Conservation (phyloP, 2,888 invertebrate genomes). For the Phymatocera aterrima region DNA sequence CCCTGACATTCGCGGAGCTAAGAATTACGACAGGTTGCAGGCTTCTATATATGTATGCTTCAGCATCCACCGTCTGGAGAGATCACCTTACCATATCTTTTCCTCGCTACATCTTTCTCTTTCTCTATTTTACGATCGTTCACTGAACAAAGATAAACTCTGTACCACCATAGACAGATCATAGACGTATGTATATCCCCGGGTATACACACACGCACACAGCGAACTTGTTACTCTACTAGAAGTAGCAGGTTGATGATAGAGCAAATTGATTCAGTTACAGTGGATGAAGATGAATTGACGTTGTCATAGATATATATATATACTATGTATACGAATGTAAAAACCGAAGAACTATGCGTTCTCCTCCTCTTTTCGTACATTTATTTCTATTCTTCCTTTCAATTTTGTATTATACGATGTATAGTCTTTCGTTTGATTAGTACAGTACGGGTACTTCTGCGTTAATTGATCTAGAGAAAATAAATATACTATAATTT, state of each 20-base stretch:
- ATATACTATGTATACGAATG: too few relatives aligned
- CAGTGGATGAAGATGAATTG: constrained; percentile 7
- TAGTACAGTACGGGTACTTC: too few relatives aligned
- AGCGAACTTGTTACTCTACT: not conserved
- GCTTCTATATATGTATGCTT: too few relatives aligned
- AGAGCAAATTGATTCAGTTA: constrained; percentile 26
- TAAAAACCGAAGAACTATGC: too few relatives aligned
- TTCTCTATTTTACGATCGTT: not conserved
- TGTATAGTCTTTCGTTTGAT: too few relatives aligned
- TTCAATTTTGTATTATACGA: too few relatives aligned
- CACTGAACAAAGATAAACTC: constrained; percentile 7
- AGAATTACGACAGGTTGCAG: constrained; percentile 37
- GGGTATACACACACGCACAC: not conserved
- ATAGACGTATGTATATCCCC: not conserved
- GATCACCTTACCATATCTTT: constrained; percentile 21
- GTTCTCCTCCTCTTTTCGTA: too few relatives aligned
- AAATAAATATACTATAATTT: too few relatives aligned
- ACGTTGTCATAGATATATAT: too few relatives aligned
- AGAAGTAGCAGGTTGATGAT: constrained; percentile 17
- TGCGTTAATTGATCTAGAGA: too few relatives aligned
- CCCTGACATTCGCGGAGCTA: constrained; percentile 36
- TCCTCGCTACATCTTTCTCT: not conserved
- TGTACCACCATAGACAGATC: not conserved
- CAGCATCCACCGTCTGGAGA: not conserved
- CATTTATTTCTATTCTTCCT: not conserved